Conservation (phyloP, 2,888 invertebrate species). For the Tuta absoluta region DNA sequence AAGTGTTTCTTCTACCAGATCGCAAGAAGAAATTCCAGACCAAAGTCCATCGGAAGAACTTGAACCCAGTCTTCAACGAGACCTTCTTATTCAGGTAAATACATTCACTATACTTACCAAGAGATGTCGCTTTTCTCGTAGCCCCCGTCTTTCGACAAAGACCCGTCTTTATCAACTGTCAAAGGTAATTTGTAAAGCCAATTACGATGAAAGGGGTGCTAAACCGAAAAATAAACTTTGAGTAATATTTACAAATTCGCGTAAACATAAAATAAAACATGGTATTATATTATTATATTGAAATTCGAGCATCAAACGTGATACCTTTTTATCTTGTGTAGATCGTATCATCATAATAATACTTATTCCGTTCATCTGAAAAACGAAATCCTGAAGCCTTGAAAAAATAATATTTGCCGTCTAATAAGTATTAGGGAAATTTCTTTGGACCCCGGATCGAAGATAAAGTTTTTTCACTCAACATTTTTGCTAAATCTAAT, state of each 20-base stretch:
- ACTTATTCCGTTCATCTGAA: slow-evolving; percentile 1
- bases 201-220: no score
- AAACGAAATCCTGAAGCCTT: background rate
- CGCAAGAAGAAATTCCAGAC: slow-evolving; percentile 93
- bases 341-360: background rate
- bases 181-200: no score
- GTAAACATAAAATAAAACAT: background rate
- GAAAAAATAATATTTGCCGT: background rate
- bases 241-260: no score
- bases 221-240: no score
- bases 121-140: no score
- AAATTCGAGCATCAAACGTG: background rate
- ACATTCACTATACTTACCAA: background rate
- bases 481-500: background rate
- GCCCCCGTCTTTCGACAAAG: no score
- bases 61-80: slow-evolving; percentile 91
- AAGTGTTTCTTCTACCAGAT: slow-evolving; percentile 91
- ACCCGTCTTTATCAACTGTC: no score
- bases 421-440: background rate
- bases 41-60: slow-evolving; percentile 89
- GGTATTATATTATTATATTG: background rate
- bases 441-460: background rate
- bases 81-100: slow-evolving; percentile 90
- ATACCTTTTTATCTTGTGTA: background rate
- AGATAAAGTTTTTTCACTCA: background rate